Conservation (phyloP, 2,113 vertebrate species). For the Pontoporia blainvillei region DNA sequence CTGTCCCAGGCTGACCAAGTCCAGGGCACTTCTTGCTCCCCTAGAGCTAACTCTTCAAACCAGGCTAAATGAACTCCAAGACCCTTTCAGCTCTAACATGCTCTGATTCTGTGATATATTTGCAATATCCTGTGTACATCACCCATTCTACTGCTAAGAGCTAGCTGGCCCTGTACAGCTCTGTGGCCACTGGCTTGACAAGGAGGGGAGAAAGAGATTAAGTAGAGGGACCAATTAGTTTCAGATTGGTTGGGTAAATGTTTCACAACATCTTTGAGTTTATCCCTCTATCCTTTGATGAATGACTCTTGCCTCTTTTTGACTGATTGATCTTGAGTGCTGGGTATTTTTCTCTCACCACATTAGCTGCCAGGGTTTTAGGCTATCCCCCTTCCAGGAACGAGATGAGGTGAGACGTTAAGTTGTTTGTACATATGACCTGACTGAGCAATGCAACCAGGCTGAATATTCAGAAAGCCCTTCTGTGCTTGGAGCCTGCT, state of each 20-base stretch:
- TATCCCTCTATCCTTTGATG: constrained; percentile 70
- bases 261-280: constrained; percentile 69
- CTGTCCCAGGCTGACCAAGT: neutral
- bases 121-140: neutral
- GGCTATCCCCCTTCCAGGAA: constrained; percentile 48
- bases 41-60: neutral
- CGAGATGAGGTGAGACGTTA: constrained; percentile 81
- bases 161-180: neutral
- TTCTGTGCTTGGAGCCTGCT: constrained; percentile 60
- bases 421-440: constrained; percentile 74
- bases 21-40: neutral
- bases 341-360: constrained; percentile 75
- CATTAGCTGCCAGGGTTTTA: constrained; percentile 78
- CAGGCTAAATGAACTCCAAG: neutral
- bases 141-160: neutral
- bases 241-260: constrained; percentile 74
- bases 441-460: constrained; percentile 67
- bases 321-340: constrained; percentile 78
- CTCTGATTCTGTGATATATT: constrained; percentile 9
- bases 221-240: constrained; percentile 71
- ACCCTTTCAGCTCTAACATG: neutral
- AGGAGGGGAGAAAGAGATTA: neutral
- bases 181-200: neutral
- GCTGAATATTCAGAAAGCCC: constrained; percentile 66
- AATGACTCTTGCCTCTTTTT: constrained; percentile 74